These are phyloP conservation scores for Pseudococcus viburni DNA, from an alignment of 2,888 invertebrate genomes.

Conservation along the genomic window DNA sequence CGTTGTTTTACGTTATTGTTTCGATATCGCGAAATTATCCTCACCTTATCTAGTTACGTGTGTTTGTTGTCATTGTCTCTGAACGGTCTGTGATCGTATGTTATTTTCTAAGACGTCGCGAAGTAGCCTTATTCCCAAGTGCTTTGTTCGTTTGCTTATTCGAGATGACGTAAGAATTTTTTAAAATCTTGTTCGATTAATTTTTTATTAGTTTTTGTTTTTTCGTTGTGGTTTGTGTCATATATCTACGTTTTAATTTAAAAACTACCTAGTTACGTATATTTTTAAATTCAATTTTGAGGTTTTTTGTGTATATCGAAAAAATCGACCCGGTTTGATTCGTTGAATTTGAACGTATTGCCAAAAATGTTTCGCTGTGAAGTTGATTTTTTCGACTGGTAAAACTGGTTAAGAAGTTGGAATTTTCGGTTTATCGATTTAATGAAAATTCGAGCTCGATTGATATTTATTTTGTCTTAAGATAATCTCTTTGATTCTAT, in stretches of 20 bases:
- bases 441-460: not conserved
- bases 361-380: not conserved
- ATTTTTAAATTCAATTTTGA: not conserved
- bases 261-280: not conserved
- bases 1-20: not conserved
- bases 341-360: not conserved
- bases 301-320: not conserved
- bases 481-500: not conserved
- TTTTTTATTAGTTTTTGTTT: not conserved
- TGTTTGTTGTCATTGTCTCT: not conserved
- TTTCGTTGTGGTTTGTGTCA: not conserved
- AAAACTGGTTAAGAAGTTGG: not conserved
- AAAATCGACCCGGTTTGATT: not conserved
- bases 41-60: not conserved
- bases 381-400: not conserved
- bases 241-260: not conserved
- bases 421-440: not conserved
- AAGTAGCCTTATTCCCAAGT: not conserved
- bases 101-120: not conserved
- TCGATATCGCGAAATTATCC: not conserved
- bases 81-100: not conserved
- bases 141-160: not conserved
- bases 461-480: not conserved
- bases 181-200: not conserved
- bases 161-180: slow-evolving; percentile 7